phyloP scores from a whole-genome alignment of 2,113 vertebrate genomes.

The Puffinus mauretanicus region DNA sequence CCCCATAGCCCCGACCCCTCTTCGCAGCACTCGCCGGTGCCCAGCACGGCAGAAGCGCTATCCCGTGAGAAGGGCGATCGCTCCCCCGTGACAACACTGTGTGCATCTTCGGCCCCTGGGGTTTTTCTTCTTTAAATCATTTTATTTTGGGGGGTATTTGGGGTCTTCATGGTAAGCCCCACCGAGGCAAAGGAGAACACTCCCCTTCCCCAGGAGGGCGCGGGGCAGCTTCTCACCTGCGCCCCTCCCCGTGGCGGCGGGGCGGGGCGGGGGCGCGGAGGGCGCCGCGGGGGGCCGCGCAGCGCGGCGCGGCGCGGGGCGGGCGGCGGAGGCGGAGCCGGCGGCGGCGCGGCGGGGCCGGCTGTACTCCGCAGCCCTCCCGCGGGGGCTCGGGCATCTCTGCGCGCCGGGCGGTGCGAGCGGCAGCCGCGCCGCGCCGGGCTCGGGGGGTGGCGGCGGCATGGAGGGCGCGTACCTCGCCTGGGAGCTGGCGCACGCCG shows the following conservation, averaged over 20 bases:
- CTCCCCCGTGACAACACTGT: fast-evolving
- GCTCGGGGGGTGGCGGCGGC: too few relatives aligned
- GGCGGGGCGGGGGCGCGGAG: not conserved
- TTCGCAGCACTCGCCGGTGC: not conserved
- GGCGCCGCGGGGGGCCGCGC: too few relatives aligned
- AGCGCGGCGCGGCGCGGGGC: too few relatives aligned
- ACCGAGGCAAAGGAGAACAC: fast-evolving
- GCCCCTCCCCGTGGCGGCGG: not conserved
- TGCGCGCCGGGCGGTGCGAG: too few relatives aligned
- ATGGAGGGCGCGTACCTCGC: too few relatives aligned
- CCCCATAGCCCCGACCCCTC: not conserved
- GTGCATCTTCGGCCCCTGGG: not conserved
- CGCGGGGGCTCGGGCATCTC: too few relatives aligned
- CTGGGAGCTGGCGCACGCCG: too few relatives aligned
- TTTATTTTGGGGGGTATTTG: not conserved
- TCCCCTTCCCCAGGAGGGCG: not conserved
- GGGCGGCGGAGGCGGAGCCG: too few relatives aligned
- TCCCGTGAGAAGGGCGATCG: not conserved
- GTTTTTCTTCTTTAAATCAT: not conserved
- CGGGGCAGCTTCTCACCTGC: not conserved
- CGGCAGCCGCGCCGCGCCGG: too few relatives aligned
- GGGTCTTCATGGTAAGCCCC: fast-evolving
- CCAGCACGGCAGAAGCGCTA: not conserved
- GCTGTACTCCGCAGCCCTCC: too few relatives aligned
- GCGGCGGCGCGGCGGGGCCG: too few relatives aligned